Evolutionary conservation across 2,113 vertebrate genomes (phyloP).

Genomic region (Passer domesticus): DNA sequence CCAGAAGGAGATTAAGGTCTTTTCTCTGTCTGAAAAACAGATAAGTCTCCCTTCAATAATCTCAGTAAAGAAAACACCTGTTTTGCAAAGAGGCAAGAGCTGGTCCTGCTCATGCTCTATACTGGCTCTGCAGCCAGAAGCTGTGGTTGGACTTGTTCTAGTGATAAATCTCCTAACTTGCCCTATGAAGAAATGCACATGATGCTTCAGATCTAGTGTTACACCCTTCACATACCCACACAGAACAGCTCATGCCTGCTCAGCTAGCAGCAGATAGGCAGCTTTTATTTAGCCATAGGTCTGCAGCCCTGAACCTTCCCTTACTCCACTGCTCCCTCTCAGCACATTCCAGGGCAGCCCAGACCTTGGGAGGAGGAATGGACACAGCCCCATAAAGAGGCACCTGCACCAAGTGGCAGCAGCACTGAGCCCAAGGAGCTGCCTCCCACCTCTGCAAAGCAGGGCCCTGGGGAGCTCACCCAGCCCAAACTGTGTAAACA

Average conservation of each 20-base stretch:
- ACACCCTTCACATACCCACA: not conserved
- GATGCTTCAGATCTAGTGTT: not conserved
- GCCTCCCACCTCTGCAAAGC: not conserved
- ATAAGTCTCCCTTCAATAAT: not conserved
- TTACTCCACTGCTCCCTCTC: not conserved
- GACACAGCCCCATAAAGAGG: not conserved
- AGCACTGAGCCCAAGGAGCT: not conserved
- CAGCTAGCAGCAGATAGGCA: not conserved
- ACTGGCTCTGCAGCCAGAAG: not conserved
- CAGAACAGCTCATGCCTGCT: not conserved
- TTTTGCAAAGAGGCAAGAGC: not conserved
- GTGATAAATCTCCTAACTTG: not conserved
- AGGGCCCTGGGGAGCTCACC: not conserved
- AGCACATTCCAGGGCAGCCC: not conserved
- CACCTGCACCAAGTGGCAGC: not conserved
- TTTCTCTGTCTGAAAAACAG: not conserved
- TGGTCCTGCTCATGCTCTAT: not conserved
- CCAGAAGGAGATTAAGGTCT: not conserved
- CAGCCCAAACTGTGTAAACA: not conserved
- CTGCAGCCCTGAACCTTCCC: not conserved
- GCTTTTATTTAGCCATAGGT: not conserved
- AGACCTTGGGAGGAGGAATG: accelerated
- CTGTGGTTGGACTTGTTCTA: not conserved
- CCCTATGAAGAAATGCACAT: not conserved
- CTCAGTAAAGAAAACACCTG: not conserved